Conservation (phyloP, 92 coral and sea anemone species). For the Epizoanthus ramosus region DNA sequence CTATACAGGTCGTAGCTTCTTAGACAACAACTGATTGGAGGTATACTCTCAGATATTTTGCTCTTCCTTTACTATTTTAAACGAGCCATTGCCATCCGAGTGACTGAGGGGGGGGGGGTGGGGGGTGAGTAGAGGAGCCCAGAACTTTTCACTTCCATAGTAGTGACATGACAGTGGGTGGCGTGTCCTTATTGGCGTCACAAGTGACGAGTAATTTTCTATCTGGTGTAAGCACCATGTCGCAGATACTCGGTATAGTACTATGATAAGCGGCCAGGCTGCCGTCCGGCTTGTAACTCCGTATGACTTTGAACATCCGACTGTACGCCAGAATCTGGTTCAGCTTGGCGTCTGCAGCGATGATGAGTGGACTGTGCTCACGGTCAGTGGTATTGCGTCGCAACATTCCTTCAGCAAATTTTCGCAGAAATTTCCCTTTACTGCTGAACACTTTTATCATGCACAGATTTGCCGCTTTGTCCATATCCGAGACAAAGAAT, state of each 20-base stretch:
- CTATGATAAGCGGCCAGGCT: constrained; percentile 65
- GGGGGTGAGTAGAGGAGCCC: too few species aligned
- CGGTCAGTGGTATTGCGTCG: constrained; percentile 64
- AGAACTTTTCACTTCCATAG: constrained; percentile 1
- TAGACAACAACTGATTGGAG: too few species aligned
- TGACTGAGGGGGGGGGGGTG: too few species aligned
- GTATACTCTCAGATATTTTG: too few species aligned
- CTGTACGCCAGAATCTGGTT: constrained; percentile 67
- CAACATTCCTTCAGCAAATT: constrained; percentile 81
- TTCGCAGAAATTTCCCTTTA: constrained; percentile 64
- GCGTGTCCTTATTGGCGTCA: constrained; percentile 40
- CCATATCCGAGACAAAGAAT: constrained; percentile 81
- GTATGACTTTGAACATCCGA: constrained; percentile 62
- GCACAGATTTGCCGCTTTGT: constrained; percentile 70
- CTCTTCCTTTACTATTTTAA: too few species aligned
- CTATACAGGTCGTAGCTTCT: too few species aligned
- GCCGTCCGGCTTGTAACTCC: constrained; percentile 72
- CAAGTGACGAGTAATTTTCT: constrained; percentile 73
- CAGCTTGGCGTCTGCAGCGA: constrained; percentile 49
- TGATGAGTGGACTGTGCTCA: constrained; percentile 69
- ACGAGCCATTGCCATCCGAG: too few species aligned
- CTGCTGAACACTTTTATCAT: constrained; percentile 78
- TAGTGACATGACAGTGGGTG: constrained; percentile 18
- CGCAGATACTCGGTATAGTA: constrained; percentile 67
- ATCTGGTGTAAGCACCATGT: constrained; percentile 71